A percentile compares a stretch with the other conserved stretches of the same genome.
Conservation (phyloP, 2,888 invertebrate species). For the Rhagophthalmus giganteus region DNA sequence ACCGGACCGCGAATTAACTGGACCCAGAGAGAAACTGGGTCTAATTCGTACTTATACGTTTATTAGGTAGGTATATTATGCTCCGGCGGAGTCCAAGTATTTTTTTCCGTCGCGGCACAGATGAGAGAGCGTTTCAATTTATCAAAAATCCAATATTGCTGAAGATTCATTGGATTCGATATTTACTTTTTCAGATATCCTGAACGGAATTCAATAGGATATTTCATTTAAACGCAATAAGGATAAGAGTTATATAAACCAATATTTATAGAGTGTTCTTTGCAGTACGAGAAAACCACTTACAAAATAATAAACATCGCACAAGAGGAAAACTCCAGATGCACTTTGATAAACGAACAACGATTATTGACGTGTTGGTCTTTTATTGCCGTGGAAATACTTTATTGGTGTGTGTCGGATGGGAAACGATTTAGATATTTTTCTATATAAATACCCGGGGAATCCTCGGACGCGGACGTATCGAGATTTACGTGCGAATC, state of each 20-base stretch:
- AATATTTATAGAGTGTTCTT: slow-evolving; percentile 32
- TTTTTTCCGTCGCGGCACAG: slow-evolving; percentile 1
- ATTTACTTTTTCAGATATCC: slow-evolving; percentile 30
- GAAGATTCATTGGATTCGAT: slow-evolving; percentile 27
- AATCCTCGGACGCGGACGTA: too few species aligned
- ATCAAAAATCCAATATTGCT: slow-evolving; percentile 28
- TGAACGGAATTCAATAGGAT: slow-evolving; percentile 29
- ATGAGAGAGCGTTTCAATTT: slow-evolving; percentile 22
- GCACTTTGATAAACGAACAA: slow-evolving; percentile 4
- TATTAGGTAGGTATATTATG: too few species aligned
- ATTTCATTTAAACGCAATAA: slow-evolving; percentile 33
- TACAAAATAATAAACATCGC: slow-evolving; percentile 15
- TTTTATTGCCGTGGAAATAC: neutral
- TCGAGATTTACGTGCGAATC: too few species aligned
- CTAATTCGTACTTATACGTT: too few species aligned
- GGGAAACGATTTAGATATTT: too few species aligned
- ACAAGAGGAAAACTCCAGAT: slow-evolving; percentile 5
- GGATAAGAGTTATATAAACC: slow-evolving; percentile 31
- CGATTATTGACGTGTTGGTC: neutral
- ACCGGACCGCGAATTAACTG: too few species aligned
- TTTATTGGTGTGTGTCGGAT: neutral
- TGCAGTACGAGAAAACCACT: slow-evolving; percentile 5
- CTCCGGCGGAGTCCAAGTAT: too few species aligned
- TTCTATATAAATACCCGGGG: too few species aligned
- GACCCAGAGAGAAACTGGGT: too few species aligned